Conservation (phyloP, 2,888 invertebrate species). For the Herminia tarsipennalis region DNA sequence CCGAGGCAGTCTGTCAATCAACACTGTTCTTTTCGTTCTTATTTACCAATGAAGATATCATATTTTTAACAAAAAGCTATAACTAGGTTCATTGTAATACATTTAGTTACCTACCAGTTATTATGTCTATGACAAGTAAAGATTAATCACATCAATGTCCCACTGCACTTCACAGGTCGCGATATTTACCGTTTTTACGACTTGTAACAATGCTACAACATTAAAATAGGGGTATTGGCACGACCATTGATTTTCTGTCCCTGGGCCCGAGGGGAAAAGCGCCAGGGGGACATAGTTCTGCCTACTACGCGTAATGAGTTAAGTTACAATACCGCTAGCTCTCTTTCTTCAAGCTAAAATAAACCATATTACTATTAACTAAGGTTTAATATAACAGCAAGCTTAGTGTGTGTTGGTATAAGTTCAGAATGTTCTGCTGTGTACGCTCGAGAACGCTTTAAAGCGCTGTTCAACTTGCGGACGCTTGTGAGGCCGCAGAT, state of each 20-base stretch:
- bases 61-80: no score
- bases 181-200: neutral
- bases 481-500: conserved; percentile 10
- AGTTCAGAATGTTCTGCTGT: conserved; percentile 33
- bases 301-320: conserved; percentile 53
- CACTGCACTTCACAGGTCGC: conserved; percentile 1
- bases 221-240: conserved; percentile 47
- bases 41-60: no score
- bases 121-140: neutral
- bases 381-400: conserved; percentile 6
- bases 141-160: neutral
- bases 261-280: conserved; percentile 42
- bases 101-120: no score
- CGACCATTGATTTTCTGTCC: conserved; percentile 55
- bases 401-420: conserved; percentile 5
- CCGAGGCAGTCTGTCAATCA: no score
- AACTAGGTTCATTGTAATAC: no score
- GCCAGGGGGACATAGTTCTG: conserved; percentile 51
- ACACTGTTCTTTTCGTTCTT: no score
- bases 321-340: conserved; percentile 36
- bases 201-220: conserved; percentile 20
- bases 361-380: conserved; percentile 12
- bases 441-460: conserved; percentile 33
- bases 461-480: conserved; percentile 24
- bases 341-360: conserved; percentile 4